phyloP scores from a whole-genome alignment of 2,113 vertebrate species.

The Heterotilapia buettikoferi region DNA sequence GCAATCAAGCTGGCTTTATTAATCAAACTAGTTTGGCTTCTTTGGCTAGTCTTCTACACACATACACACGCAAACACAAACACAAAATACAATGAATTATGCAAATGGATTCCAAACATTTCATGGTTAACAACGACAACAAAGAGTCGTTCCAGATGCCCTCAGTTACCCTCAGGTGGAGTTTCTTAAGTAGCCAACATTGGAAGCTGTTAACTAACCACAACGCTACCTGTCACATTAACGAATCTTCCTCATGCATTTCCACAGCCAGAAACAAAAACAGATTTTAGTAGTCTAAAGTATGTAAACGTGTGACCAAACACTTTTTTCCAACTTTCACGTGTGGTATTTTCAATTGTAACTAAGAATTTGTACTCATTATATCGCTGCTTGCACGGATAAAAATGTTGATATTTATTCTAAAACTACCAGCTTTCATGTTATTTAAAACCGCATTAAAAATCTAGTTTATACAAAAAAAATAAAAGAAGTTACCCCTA shows the following conservation, averaged over 20 bases:
- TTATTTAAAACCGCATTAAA: neutral
- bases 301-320: neutral
- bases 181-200: neutral
- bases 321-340: neutral
- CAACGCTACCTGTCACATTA: neutral
- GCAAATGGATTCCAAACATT: neutral
- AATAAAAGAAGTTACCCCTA: neutral
- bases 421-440: neutral
- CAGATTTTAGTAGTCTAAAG: neutral
- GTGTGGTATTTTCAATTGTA: neutral
- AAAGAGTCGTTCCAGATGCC: neutral
- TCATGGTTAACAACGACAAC: neutral
- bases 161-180: neutral
- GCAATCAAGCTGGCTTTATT: neutral
- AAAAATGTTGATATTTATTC: neutral
- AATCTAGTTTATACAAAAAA: neutral
- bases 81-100: neutral
- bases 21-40: neutral
- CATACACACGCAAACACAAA: neutral
- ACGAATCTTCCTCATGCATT: fast-evolving
- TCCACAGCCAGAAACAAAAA: neutral
- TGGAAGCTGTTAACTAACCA: neutral
- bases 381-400: fast-evolving
- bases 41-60: neutral
- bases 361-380: neutral